Evolutionary conservation across 2,113 vertebrate genomes (phyloP), one percentile per base, ranked within the genome.

Genomic region (Rhagologus leucostigma): DNA sequence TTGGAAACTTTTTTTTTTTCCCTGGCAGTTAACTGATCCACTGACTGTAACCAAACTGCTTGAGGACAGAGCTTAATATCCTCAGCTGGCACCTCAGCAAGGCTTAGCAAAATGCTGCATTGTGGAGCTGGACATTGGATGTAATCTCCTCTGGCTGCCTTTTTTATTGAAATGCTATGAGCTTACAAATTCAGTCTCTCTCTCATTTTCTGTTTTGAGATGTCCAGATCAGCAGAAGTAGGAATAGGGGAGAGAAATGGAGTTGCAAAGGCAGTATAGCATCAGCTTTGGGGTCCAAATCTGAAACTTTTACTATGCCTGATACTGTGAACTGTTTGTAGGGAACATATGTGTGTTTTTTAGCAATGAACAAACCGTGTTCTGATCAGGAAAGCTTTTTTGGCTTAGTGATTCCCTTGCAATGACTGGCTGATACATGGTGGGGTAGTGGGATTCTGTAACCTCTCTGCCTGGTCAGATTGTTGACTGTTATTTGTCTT

Each of bases 21-120:
- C 84, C 46, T 70, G 57, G 30, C 73, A 81, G 63, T 84, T 93
- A 87, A 77, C 87, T 85, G 87, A 77, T 94, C 70, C 6, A 0
- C 62, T 76, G 90, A 59, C 82, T 93, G 68, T 90, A 90, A 79
- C 59, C 69, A 90, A 87, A 85, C 63, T 95, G 89, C 89, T 79
- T 52, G 53, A 85, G 81, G 57, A 64, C 33, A 67, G 52, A 92
- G 91, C 52, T 92, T 88, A 75, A 35, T 81, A 52, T 81, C 41
- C 89, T 92, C 93, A 64, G 56, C 11, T 95, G 76, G 68, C 89
- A 91, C 37, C 41, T 89, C 60, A 63, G 80, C 65, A 53, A 71
- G 74, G 86, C 82, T 87, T 79, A 94, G 56, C 41, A 79, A 91
- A 86, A 49, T 68, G 47, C 62, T 93, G 70, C 42, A 32, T 27